Percentiles rank a stretch among this genome's conserved stretches.
Evolutionary conservation across 2,888 invertebrate species (phyloP).

Genomic region (Caenorhabditis sp.): DNA sequence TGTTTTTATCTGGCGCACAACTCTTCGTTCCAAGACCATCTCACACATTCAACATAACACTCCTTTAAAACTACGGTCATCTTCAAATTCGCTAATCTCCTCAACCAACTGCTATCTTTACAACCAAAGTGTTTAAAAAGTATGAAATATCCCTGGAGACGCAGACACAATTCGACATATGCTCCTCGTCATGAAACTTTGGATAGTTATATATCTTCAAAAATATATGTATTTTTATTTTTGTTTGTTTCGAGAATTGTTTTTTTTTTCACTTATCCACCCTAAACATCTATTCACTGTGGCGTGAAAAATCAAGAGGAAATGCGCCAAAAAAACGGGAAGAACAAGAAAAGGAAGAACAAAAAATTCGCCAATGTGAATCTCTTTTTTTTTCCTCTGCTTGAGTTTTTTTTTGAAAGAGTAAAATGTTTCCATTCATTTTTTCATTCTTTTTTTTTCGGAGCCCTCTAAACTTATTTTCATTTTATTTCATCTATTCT

Average conservation of each 20-base stretch:
- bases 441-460: constrained; percentile 3
- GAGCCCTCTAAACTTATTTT: neutral
- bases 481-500: neutral
- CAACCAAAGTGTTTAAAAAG: too few species aligned
- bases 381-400: too few species aligned
- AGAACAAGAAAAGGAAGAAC: too few species aligned
- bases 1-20: neutral
- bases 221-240: neutral
- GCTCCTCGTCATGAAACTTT: constrained; percentile 2
- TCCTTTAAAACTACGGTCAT: too few species aligned
- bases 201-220: too few species aligned
- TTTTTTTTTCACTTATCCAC: neutral
- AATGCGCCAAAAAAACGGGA: neutral
- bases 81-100: neutral
- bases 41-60: neutral
- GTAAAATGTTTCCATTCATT: constrained; percentile 6
- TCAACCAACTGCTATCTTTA: neutral
- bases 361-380: too few species aligned
- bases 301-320: neutral
- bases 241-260: neutral
- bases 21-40: neutral
- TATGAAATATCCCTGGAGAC: too few species aligned
- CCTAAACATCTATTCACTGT: neutral
- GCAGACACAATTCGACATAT: neutral
- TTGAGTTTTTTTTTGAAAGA: neutral